Base-by-base conservation (phyloP, 1,140 invertebrate genomes). In the Drosophila grimshawi region DNA sequence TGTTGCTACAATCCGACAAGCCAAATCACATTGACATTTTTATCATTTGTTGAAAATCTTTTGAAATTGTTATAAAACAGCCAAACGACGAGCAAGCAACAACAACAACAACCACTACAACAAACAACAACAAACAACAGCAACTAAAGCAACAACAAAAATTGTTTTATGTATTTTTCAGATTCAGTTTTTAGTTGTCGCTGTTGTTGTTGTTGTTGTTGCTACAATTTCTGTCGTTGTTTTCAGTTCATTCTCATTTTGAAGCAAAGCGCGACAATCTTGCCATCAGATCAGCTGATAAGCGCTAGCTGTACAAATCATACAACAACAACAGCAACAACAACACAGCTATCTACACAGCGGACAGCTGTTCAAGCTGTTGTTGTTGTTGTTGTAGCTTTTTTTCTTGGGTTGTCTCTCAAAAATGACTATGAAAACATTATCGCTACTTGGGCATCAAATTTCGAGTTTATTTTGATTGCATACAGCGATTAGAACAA, bases 241-340 rank as follows among this genome's bases (percentile, higher is more conserved):
- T 76, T 76, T 79, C 73, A 76, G 69, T 80, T 80, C 80, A 88
- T 86, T 88, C 68, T 80, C 74, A 73, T 80, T 86, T 86, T 82
- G 83, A 86, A 83, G 83, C 85, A 86, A 86, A 86, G 83, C 83
- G 85, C 85, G 85, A 88, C 85, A 88, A 88, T 88, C 85, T 88
- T 89, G 85, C 85, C 86, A 88, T 88, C 85, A 88, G 85, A 88
- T 88, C 85, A 85, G 85, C 78, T 88, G 85, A 88, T 88, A 88
- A 88, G 86, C 76, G 76, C 69, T 69, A 76, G 71, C 82, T 80
- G 83, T 88, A 86, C 83, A 86, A 86, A 86, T 86, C 83, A 86
- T 83, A 86, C 83, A 78, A 77, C 51, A 76, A 62, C 61, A 81
- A 76, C 76, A 71, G 46, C 39, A 73, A 67, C 53, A 49, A 76